These are phyloP conservation scores for Adoxophyes honmai DNA, from an alignment of 1,140 invertebrate species.

Conservation along the genomic window DNA sequence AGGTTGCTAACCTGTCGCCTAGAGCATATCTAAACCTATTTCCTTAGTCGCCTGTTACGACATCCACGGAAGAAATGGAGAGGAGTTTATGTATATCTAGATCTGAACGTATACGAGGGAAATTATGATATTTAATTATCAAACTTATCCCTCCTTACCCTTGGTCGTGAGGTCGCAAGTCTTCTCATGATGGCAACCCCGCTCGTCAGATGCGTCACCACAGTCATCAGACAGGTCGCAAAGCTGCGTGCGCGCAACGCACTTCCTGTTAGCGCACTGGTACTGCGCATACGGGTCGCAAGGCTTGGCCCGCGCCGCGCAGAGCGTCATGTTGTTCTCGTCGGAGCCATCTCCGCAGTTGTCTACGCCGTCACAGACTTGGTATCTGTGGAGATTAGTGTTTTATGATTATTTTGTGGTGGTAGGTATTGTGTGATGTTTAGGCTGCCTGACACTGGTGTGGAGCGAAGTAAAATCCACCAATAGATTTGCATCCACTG, in stretches of 20 bases:
- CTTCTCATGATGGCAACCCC: conserved; percentile 89
- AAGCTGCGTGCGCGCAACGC: conserved; percentile 87
- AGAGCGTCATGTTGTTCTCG: conserved; percentile 95
- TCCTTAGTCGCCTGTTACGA: too few relatives aligned
- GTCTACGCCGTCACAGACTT: conserved; percentile 89
- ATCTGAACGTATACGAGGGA: too few relatives aligned
- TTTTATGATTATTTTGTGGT: conserved; percentile 71
- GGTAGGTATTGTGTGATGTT: too few relatives aligned
- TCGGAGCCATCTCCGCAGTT: conserved; percentile 96
- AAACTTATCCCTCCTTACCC: too few relatives aligned
- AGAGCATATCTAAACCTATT: too few relatives aligned
- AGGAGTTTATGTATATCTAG: too few relatives aligned
- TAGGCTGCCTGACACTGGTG: too few relatives aligned
- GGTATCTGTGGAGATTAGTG: conserved; percentile 48
- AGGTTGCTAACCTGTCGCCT: too few relatives aligned
- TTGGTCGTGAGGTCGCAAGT: conserved; percentile 84
- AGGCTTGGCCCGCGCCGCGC: conserved; percentile 82
- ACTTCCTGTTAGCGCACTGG: conserved; percentile 94
- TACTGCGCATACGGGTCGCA: conserved; percentile 88
- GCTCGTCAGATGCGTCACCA: conserved; percentile 92
- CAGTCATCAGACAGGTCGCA: conserved; percentile 92
- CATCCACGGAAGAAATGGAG: too few relatives aligned
- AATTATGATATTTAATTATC: too few relatives aligned
- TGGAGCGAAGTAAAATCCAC: too few relatives aligned
- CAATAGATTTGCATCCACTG: too few relatives aligned